Base-by-base conservation (phyloP, 2,113 vertebrate species). In the Lethenteron reissneri region DNA sequence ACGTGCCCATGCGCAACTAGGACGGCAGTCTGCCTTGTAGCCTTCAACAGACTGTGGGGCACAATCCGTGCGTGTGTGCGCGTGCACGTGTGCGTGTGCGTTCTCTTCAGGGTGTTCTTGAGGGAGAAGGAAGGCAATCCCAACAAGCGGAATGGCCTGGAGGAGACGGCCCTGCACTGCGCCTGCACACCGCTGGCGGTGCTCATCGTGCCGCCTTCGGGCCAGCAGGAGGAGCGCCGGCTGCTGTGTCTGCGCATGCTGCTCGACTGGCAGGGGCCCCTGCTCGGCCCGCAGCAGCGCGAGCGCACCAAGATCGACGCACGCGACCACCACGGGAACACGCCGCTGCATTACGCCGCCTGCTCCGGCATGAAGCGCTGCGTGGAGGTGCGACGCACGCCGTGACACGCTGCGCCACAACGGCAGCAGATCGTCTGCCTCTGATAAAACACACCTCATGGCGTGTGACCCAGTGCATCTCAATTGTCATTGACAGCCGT, bases 321-420 rank as follows among this genome's bases (percentile, higher is more conserved):
- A 75, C 82, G 84, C 1, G 94, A 99, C 83, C 91, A 95, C 78
- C 95, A 92, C 82, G 95, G 90, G 79, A 94, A 87, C 80, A 92
- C 89, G 21, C 84, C 87, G 72, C 82, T 97, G 76, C 94, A 97
- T 81, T 97, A 97, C 73, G 88, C 92, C 75, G 89, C 92, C 76
- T 90, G 90, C 83, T 92, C 92, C 79, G 94, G 94, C 81, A 92
- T 95, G 90, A 95, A 88, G 84, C 86, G 81, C n/a, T 92, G 91
- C 78, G 89, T 97, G 2, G 88, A 91, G 90, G 94, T 96, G 82
- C 83, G 75, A 9, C 41, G 41, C 41, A 7, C 41, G 41, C 5
- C 41, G 41, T 41, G 41, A 41, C 41, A 41, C 41, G 41, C 41
- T 5, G 41, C 6, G 41, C 41, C 41, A 6, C 41, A 41, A 41